A percentile compares a stretch with the other conserved stretches of the same genome.
These are phyloP conservation scores for Hirundo rustica DNA, from an alignment of 2,797 vertebrate species.

Conservation along the genomic window DNA sequence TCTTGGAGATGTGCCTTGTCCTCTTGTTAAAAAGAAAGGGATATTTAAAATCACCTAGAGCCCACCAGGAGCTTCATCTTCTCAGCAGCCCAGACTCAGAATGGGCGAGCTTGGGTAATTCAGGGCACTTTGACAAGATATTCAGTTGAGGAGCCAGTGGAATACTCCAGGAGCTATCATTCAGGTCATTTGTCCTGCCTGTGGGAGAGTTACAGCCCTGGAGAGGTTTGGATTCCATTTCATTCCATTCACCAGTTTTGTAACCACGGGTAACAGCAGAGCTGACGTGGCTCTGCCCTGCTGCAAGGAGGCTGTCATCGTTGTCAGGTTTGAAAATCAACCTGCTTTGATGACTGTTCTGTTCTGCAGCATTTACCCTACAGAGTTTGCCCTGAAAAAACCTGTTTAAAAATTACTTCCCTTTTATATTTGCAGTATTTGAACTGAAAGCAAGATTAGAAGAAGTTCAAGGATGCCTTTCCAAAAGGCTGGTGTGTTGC, in stretches of 20 bases:
- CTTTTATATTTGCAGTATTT: background rate
- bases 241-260: background rate
- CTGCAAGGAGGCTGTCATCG: conserved; percentile 3
- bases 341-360: background rate
- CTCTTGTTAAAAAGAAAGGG: background rate
- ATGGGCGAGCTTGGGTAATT: background rate
- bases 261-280: conserved; percentile 14
- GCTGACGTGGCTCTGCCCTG: background rate
- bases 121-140: background rate
- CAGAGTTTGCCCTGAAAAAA: background rate
- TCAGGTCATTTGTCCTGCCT: background rate
- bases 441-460: background rate
- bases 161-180: background rate
- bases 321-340: background rate
- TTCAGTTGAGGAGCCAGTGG: background rate
- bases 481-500: background rate
- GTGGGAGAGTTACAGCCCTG: background rate
- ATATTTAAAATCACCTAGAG: background rate
- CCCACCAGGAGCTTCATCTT: background rate
- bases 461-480: background rate
- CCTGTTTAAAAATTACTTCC: background rate
- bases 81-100: background rate
- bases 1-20: background rate
- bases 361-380: background rate
- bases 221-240: background rate